phyloP scores from a whole-genome alignment of 2,113 vertebrate species.

The Eubucco bourcierii region DNA sequence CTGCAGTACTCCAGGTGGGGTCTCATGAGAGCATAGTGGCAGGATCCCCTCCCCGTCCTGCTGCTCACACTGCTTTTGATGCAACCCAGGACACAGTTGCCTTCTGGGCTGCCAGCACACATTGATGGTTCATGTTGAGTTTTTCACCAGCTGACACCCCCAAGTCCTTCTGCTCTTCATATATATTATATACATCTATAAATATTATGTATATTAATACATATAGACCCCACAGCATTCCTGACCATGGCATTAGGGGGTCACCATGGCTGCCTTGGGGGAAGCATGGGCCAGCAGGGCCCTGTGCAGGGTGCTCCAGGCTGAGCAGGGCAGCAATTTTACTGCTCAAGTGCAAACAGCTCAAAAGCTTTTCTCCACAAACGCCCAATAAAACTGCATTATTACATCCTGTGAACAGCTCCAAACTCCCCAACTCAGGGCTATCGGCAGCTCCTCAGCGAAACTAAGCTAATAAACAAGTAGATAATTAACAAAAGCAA shows the following conservation, averaged over 20 bases:
- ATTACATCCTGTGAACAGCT: constrained; percentile 64
- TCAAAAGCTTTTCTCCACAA: constrained; percentile 4
- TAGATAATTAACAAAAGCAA: constrained; percentile 74
- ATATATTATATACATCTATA: no score
- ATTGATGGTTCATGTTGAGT: no score
- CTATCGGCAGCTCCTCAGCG: constrained; percentile 57
- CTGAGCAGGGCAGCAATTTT: neutral
- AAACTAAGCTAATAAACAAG: constrained; percentile 72
- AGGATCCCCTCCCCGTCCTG: no score
- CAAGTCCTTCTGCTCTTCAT: no score
- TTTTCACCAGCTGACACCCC: no score
- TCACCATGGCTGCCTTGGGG: rapidly evolving
- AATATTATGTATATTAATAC: no score
- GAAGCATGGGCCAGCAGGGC: neutral
- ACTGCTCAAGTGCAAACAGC: constrained; percentile 43
- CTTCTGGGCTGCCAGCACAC: no score
- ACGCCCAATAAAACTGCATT: constrained; percentile 53
- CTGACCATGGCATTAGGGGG: neutral
- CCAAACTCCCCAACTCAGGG: constrained; percentile 32
- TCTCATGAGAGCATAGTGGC: no score
- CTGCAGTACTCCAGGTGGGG: no score
- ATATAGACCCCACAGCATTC: no score
- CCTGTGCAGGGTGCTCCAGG: neutral
- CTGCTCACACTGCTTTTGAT: no score
- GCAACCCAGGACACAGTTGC: no score